Base-by-base conservation (phyloP, 2,888 invertebrate species). In the Lepeophtheirus nordmannii region DNA sequence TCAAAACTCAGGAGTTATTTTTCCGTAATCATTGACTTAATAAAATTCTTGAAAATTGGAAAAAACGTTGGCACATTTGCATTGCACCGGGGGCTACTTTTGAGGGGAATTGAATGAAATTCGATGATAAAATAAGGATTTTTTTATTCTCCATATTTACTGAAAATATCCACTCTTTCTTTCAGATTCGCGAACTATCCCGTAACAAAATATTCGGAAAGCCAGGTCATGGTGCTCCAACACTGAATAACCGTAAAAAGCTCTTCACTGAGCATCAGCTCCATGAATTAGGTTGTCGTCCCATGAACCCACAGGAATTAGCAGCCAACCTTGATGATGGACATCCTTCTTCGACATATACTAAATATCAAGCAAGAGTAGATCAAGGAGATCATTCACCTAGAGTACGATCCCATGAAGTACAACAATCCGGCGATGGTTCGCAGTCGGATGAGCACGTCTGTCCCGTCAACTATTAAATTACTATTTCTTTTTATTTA, bases 211-310 rank as follows among this genome's bases (percentile, higher is more conserved):
- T 37, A 20, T 58, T 65, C 30, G 65, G 59, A 14, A 59, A 40
- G 37, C 66, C 66, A 14, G 66, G 66, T 1, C 66, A 66, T 38
- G 66, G 66, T 30, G 66, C 66, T 40, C 66, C 66, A 10, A 66
- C 66, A 10, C 10, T 20, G 20, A 40, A 66, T 41, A 60, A 58
- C 17, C 59, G 66, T 14, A 66, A 66, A 60, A 66, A 66, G 30
- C 58, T 58, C 46, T 66, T 66, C 39, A 66, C 66, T 22, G 66
- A 66, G 40, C 58, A 66, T 37, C 66, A 66, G 39, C 46, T 66
- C 23, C 56, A 53, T 8, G 53, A 63, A 8, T 8, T 46, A 14
- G 1, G n/a, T 14, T 5, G n/a, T 46, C 53, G 53, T n/a, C 53
- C 53, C 2, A 5, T 14, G 14, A 2, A 46, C 1, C 53, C 53